A percentile compares a stretch with the other conserved stretches of the same genome.
Evolutionary conservation across 2,888 invertebrate genomes (phyloP).

Genomic region (Himalopsyche kuldschensis): DNA sequence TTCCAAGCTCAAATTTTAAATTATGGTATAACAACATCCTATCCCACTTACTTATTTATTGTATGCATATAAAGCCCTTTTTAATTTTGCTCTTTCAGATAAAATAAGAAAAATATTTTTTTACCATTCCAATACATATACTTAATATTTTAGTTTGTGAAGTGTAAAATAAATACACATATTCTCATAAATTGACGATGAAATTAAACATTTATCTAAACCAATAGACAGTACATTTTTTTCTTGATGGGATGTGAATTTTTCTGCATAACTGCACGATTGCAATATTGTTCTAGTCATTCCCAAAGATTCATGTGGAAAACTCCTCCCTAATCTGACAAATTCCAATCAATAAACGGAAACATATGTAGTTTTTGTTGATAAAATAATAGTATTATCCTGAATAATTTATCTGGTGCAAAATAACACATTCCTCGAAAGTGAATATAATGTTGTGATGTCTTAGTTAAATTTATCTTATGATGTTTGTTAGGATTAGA

Average conservation of each 20-base stretch:
- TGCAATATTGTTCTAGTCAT: conserved; percentile 26
- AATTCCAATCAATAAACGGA: neutral
- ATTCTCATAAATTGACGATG: neutral
- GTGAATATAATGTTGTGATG: conserved; percentile 37
- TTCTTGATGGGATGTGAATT: conserved; percentile 3
- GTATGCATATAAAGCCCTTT: no score
- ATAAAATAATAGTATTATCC: neutral
- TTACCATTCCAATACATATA: neutral
- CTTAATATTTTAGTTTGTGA: neutral
- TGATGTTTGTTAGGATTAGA: conserved; percentile 28
- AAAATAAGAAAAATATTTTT: neutral
- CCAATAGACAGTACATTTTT: neutral
- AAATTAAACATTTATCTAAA: neutral
- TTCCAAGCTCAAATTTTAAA: no score
- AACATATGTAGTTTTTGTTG: neutral
- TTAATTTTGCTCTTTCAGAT: no score
- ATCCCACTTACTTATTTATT: no score
- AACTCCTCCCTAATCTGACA: neutral
- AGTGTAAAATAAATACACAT: neutral
- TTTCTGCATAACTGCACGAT: neutral
- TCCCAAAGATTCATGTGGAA: conserved; percentile 16
- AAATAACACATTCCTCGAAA: conserved; percentile 12
- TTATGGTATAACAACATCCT: no score
- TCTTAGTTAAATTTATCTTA: conserved; percentile 36
- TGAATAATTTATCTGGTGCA: conserved; percentile 26